Conservation (phyloP, 2,888 invertebrate species). For the Acrobasis repandana region DNA sequence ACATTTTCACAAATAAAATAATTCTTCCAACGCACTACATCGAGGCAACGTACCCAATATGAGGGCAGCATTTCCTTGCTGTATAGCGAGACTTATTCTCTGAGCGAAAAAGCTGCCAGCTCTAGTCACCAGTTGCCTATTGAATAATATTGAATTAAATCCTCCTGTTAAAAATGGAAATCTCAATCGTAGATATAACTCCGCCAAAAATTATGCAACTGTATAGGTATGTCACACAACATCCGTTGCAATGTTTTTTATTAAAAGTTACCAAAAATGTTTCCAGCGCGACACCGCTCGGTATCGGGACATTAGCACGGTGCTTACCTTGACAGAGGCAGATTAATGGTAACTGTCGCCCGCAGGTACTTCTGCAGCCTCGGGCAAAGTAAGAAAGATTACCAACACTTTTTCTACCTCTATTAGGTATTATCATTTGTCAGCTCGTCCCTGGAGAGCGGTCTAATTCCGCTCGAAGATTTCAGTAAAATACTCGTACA, state of each 20-base stretch:
- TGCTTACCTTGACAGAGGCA: slow-evolving; percentile 31
- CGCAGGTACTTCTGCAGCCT: slow-evolving; percentile 36
- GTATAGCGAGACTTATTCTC: no score
- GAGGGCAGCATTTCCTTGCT: no score
- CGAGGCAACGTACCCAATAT: no score
- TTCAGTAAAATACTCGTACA: not conserved
- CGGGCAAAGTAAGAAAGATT: slow-evolving; percentile 39
- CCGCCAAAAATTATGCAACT: no score
- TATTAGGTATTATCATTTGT: slow-evolving; percentile 36
- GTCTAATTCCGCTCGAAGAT: slow-evolving; percentile 6
- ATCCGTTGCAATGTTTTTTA: not conserved
- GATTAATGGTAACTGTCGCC: slow-evolving; percentile 36
- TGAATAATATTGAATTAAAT: no score
- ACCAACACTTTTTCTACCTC: slow-evolving; percentile 38
- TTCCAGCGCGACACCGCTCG: not conserved
- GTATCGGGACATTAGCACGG: slow-evolving; percentile 20
- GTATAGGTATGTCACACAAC: no score
- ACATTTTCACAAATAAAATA: no score
- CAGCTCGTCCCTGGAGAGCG: slow-evolving; percentile 19
- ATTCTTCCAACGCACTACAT: no score
- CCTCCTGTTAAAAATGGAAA: no score
- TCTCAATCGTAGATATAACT: no score
- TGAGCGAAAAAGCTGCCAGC: no score
- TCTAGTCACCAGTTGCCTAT: no score
- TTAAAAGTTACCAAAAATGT: not conserved